A percentile compares a stretch with the other conserved stretches of the same genome.
Evolutionary conservation across 2,888 invertebrate genomes (phyloP).

Genomic region (Argynnis bischoffii): DNA sequence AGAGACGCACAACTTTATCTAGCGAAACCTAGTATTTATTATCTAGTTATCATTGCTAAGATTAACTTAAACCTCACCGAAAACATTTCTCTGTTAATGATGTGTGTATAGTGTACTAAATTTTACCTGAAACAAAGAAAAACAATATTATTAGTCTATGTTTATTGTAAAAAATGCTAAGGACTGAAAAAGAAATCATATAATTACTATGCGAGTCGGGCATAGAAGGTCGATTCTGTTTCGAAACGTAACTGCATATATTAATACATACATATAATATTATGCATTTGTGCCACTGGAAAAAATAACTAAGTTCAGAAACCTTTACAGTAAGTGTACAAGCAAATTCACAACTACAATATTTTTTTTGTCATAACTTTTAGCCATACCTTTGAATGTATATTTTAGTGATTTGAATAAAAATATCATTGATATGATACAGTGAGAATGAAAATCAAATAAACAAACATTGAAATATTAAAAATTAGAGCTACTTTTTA

Average conservation of each 20-base stretch:
- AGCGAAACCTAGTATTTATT: no score
- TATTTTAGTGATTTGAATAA: no score
- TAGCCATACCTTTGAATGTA: no score
- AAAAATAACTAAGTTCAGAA: slow-evolving; percentile 44
- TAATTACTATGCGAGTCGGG: slow-evolving; percentile 51
- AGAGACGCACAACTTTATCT: no score
- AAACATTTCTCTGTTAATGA: slow-evolving; percentile 52
- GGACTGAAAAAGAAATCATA: slow-evolving; percentile 48
- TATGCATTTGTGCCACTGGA: slow-evolving; percentile 70
- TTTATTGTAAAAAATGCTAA: slow-evolving; percentile 18
- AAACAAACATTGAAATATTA: no score
- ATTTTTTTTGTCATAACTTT: no score
- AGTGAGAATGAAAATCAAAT: no score
- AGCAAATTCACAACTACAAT: background rate
- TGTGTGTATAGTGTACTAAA: slow-evolving; percentile 5
- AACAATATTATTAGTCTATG: slow-evolving; percentile 12
- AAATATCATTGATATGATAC: no score
- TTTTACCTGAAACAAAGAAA: slow-evolving; percentile 69
- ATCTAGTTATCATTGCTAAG: no score
- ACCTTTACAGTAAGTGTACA: background rate
- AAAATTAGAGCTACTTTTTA: no score
- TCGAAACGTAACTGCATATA: slow-evolving; percentile 61
- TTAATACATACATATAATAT: slow-evolving; percentile 54
- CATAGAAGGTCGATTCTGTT: slow-evolving; percentile 65
- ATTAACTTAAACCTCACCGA: slow-evolving; percentile 58